Conservation (phyloP, 1,140 invertebrate genomes). For the Drosophila burlai region DNA sequence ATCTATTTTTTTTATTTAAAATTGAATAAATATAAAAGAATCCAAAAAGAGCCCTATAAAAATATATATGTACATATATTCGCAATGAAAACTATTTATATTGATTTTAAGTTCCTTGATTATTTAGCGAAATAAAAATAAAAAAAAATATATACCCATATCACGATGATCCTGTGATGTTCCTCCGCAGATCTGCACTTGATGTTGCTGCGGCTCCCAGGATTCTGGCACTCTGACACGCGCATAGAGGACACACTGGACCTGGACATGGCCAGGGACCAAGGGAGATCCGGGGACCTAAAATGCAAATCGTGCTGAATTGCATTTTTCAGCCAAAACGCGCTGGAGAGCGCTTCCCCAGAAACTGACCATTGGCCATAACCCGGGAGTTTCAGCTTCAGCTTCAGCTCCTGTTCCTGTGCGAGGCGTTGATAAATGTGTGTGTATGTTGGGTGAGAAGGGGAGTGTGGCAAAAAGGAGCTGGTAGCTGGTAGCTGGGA, state of each 20-base stretch:
- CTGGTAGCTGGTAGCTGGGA: background rate
- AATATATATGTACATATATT: background rate
- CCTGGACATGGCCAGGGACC: background rate
- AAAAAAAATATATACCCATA: background rate
- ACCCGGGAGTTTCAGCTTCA: slow-evolving; percentile 16
- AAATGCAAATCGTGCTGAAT: slow-evolving; percentile 79
- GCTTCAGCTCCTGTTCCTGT: slow-evolving; percentile 30
- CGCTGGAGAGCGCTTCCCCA: slow-evolving; percentile 17
- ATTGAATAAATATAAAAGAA: background rate
- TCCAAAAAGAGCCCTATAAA: background rate
- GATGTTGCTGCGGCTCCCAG: background rate
- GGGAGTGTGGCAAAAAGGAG: slow-evolving; percentile 9
- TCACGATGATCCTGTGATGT: slow-evolving; percentile 1
- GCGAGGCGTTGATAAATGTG: slow-evolving; percentile 74
- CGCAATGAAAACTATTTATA: background rate
- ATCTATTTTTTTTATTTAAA: background rate
- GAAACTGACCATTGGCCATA: slow-evolving; percentile 38
- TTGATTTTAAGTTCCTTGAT: too few relatives aligned
- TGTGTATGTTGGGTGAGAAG: background rate
- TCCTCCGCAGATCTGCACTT: background rate
- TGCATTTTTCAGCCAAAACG: slow-evolving; percentile 64
- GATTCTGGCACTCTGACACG: slow-evolving; percentile 15
- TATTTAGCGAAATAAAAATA: background rate
- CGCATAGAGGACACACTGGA: background rate
- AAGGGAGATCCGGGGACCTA: slow-evolving; percentile 3